Evolutionary conservation across 2,888 invertebrate species (phyloP).

Genomic region (Masnerella sp.): DNA sequence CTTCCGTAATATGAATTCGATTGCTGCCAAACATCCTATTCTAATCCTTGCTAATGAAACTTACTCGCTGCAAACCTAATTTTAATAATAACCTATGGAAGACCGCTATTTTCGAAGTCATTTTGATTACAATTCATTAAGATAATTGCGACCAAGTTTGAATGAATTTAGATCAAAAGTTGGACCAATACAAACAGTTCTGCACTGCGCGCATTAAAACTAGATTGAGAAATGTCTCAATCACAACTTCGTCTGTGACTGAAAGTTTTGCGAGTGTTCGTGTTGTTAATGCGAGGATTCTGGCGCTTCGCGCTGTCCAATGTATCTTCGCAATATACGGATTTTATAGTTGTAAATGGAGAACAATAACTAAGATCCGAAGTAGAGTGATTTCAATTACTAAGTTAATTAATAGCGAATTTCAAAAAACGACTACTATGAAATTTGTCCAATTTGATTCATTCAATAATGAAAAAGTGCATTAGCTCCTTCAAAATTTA

Average conservation of each 20-base stretch:
- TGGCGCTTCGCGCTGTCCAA: slow-evolving; percentile 36
- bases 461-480: too few relatives aligned
- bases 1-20: slow-evolving; percentile 34
- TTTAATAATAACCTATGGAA: slow-evolving; percentile 47
- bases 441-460: too few relatives aligned
- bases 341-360: slow-evolving; percentile 48
- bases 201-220: slow-evolving; percentile 48
- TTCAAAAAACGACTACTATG: too few relatives aligned
- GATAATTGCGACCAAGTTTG: slow-evolving; percentile 47
- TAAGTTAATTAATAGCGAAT: too few relatives aligned
- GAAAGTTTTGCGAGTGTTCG: slow-evolving; percentile 70
- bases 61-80: slow-evolving; percentile 31
- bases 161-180: slow-evolving; percentile 53
- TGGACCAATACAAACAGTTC: slow-evolving; percentile 58
- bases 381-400: slow-evolving; percentile 40
- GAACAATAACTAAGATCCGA: slow-evolving; percentile 51
- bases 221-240: slow-evolving; percentile 67
- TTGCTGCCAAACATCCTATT: slow-evolving; percentile 24
- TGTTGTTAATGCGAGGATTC: slow-evolving; percentile 71
- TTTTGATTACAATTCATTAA: slow-evolving; percentile 59
- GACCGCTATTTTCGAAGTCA: slow-evolving; percentile 38
- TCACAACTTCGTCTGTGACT: slow-evolving; percentile 70
- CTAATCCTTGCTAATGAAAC: slow-evolving; percentile 42
- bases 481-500: too few relatives aligned
- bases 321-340: slow-evolving; percentile 45